Percentiles rank a stretch among this genome's conserved stretches.
Conservation (phyloP, 2,888 invertebrate genomes). For the Folsomia manolachei region DNA sequence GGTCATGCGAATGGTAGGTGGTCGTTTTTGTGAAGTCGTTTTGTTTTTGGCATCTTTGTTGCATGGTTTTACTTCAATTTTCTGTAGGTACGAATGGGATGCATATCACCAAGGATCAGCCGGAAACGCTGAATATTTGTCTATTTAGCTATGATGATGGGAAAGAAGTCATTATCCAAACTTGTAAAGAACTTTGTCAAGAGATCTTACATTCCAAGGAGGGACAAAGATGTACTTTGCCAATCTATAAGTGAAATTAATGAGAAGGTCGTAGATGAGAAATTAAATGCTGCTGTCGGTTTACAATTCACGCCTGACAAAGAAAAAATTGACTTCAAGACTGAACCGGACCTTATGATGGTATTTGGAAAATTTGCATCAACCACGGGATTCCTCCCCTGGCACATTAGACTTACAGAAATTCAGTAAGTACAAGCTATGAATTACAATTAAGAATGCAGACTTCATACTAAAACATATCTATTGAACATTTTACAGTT, state of each 20-base stretch:
- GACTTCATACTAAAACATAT: background rate
- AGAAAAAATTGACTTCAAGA: conserved; percentile 18
- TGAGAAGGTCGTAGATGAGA: conserved; percentile 32
- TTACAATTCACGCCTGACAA: conserved; percentile 19
- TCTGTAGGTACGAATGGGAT: too few species aligned
- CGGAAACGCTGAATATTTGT: conserved; percentile 34
- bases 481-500: conserved; percentile 27
- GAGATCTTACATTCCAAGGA: conserved; percentile 12
- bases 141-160: conserved; percentile 43
- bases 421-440: conserved; percentile 39
- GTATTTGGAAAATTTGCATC: conserved; percentile 42
- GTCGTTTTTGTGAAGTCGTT: too few species aligned
- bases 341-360: conserved; percentile 44
- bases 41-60: too few species aligned
- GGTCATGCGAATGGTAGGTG: conserved; percentile 19
- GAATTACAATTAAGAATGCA: background rate
- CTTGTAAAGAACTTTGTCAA: conserved; percentile 34
- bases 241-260: conserved; percentile 11
- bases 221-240: background rate
- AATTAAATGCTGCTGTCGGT: conserved; percentile 29
- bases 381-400: conserved; percentile 45
- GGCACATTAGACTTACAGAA: conserved; percentile 47
- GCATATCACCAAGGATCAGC: too few species aligned
- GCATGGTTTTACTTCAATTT: too few species aligned
- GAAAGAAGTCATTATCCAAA: conserved; percentile 38